These are phyloP conservation scores for Aptenodytes forsteri DNA, from an alignment of 2,113 vertebrate genomes.

Conservation along the genomic window DNA sequence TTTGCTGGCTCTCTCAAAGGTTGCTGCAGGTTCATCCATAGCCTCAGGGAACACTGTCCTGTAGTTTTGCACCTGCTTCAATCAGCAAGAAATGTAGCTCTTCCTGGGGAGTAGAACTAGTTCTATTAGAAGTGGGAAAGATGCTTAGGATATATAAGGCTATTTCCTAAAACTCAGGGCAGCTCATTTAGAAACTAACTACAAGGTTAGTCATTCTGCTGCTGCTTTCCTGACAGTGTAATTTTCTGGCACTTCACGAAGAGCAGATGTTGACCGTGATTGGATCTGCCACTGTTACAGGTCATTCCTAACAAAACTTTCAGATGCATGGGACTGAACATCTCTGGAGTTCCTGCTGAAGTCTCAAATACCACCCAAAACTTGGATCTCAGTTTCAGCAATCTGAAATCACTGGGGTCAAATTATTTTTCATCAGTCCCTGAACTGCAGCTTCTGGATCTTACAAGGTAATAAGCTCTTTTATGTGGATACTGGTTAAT, in stretches of 20 bases:
- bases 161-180: background rate
- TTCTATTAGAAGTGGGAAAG: background rate
- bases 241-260: background rate
- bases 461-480: constrained; percentile 71
- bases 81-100: background rate
- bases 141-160: background rate
- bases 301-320: constrained; percentile 60
- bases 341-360: constrained; percentile 46
- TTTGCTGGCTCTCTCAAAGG: background rate
- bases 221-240: background rate
- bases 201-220: background rate
- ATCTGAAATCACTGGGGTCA: constrained; percentile 42
- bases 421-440: constrained; percentile 66
- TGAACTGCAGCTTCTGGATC: constrained; percentile 72
- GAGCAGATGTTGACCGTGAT: background rate
- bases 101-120: background rate
- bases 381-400: constrained; percentile 79
- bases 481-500: background rate
- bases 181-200: background rate
- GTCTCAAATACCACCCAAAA: constrained; percentile 62
- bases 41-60: background rate
- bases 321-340: constrained; percentile 63
- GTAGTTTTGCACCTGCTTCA: background rate
- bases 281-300: constrained; percentile 57
- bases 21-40: background rate